Conservation (phyloP, 2,797 vertebrate genomes). For the Psittacula echo region DNA sequence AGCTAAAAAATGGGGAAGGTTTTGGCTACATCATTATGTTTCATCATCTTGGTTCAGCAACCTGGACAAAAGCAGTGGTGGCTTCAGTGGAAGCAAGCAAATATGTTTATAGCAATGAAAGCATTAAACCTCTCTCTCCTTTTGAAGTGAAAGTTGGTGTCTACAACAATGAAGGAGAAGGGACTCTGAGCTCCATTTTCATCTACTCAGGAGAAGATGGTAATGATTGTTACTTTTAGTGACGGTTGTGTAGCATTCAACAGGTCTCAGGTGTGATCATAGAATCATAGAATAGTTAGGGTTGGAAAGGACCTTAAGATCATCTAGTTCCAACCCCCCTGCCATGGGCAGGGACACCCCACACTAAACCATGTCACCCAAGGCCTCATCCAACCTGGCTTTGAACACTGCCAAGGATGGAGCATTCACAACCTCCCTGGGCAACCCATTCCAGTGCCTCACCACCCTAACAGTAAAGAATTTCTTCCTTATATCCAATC, state of each 20-base stretch:
- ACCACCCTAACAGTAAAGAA: too few species aligned
- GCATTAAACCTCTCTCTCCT: conserved; percentile 81
- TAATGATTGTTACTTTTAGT: conserved; percentile 34
- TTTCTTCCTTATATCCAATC: too few species aligned
- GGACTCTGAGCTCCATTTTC: conserved; percentile 79
- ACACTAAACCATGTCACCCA: too few species aligned
- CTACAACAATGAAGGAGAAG: conserved; percentile 87
- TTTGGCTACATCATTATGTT: conserved; percentile 89
- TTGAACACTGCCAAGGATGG: too few species aligned
- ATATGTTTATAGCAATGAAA: conserved; percentile 87
- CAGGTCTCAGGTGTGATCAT: not conserved
- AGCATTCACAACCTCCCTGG: too few species aligned
- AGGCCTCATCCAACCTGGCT: too few species aligned
- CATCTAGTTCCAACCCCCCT: too few species aligned
- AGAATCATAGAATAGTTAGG: too few species aligned
- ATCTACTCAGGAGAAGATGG: conserved; percentile 88
- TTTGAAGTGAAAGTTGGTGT: conserved; percentile 91
- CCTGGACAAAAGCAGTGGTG: conserved; percentile 86
- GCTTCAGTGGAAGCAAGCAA: conserved; percentile 82
- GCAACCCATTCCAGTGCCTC: too few species aligned
- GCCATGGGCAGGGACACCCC: too few species aligned
- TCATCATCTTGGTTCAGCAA: conserved; percentile 80
- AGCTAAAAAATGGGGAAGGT: conserved; percentile 88
- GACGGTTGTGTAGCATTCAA: not conserved
- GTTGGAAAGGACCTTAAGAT: too few species aligned